Percentiles rank a stretch among this genome's conserved stretches.
Conservation (phyloP, 1,140 invertebrate species). For the Brachionus rotundiformis region DNA sequence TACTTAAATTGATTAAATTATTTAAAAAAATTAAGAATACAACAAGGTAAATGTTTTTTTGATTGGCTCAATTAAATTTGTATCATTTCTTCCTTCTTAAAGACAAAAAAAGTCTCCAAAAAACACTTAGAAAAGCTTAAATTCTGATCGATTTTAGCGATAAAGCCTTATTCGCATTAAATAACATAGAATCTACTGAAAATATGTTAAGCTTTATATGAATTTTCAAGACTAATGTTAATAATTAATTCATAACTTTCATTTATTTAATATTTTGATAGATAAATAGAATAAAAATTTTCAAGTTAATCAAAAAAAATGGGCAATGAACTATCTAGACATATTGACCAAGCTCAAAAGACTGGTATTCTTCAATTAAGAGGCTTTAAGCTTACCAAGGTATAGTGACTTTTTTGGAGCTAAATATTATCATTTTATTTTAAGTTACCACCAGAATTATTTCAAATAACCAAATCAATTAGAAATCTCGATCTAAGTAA, state of each 20-base stretch:
- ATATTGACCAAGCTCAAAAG: conserved; percentile 50
- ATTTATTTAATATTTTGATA: neutral
- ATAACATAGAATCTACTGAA: no score
- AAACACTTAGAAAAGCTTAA: no score
- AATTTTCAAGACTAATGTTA: neutral
- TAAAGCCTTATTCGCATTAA: no score
- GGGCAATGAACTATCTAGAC: conserved; percentile 42
- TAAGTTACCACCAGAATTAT: conserved; percentile 19
- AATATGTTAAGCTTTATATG: no score
- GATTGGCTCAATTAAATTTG: no score
- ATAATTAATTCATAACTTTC: neutral
- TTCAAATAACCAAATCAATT: conserved; percentile 17
- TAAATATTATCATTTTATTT: neutral
- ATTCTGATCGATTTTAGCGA: no score
- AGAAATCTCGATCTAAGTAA: conserved; percentile 35
- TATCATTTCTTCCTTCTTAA: no score
- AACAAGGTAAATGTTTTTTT: no score
- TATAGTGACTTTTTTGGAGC: neutral
- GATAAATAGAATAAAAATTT: neutral
- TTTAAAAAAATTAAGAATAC: no score
- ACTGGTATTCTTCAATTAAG: conserved; percentile 24
- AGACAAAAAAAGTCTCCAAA: no score
- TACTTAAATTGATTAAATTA: no score
- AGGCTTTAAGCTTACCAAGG: conserved; percentile 23
- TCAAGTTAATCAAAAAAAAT: neutral